phyloP scores from a whole-genome alignment of 2,888 invertebrate species.

The Agrilus cyanescens region DNA sequence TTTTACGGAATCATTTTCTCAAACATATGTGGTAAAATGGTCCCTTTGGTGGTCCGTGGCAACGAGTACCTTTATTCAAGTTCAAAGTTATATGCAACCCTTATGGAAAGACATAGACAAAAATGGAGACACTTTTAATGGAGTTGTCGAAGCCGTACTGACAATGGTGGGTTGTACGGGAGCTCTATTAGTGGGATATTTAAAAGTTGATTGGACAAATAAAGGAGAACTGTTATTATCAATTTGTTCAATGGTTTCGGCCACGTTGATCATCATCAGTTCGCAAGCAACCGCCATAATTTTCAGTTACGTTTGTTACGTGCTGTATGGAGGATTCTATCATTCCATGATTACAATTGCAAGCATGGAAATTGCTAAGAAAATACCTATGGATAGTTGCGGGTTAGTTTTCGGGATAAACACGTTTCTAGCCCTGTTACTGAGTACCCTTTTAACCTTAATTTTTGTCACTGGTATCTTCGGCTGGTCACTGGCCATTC shows the following conservation, averaged over 20 bases:
- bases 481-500: slow-evolving; percentile 38
- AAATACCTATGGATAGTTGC: slow-evolving; percentile 71
- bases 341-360: slow-evolving; percentile 72
- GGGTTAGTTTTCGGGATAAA: slow-evolving; percentile 86
- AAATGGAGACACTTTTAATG: slow-evolving; percentile 38
- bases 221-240: slow-evolving; percentile 38
- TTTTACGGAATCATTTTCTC: slow-evolving; percentile 45
- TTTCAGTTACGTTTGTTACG: slow-evolving; percentile 63
- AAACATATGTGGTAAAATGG: slow-evolving; percentile 54
- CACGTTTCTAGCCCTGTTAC: slow-evolving; percentile 63
- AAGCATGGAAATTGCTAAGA: slow-evolving; percentile 77
- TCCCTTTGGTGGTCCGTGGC: slow-evolving; percentile 68
- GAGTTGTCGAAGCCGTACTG: slow-evolving; percentile 68
- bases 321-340: slow-evolving; percentile 63
- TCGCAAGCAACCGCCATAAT: slow-evolving; percentile 34
- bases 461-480: slow-evolving; percentile 41
- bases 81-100: slow-evolving; percentile 68
- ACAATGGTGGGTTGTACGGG: slow-evolving; percentile 56
- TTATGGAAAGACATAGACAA: slow-evolving; percentile 64
- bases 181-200: slow-evolving; percentile 42
- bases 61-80: slow-evolving; percentile 60
- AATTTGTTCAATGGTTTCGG: slow-evolving; percentile 42
- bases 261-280: slow-evolving; percentile 38
- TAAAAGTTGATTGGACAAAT: slow-evolving; percentile 36
- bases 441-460: slow-evolving; percentile 69